These are phyloP conservation scores for Gymnoscopelus microlampas DNA, from an alignment of 2,797 vertebrate genomes.

Conservation along the genomic window DNA sequence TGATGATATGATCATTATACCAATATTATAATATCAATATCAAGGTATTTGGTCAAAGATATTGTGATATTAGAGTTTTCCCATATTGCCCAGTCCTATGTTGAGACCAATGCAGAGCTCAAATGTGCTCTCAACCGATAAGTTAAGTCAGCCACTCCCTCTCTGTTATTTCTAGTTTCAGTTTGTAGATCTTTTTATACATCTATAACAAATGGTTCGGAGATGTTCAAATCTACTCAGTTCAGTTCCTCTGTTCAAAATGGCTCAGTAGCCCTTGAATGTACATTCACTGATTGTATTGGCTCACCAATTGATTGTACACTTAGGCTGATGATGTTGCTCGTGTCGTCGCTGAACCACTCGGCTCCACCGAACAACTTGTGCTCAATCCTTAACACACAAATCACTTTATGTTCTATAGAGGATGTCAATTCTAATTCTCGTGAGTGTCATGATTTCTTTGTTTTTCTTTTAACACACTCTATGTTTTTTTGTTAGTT, in stretches of 20 bases:
- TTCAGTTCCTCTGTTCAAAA: conserved; percentile 26
- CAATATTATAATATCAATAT: too few species aligned
- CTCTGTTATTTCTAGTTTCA: too few species aligned
- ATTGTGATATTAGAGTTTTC: too few species aligned
- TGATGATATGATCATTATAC: too few species aligned
- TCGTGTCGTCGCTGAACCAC: conserved; percentile 5
- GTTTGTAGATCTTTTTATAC: too few species aligned
- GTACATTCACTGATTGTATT: conserved; percentile 74
- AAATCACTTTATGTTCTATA: conserved; percentile 20
- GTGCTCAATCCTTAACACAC: conserved; percentile 8
- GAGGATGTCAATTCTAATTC: conserved; percentile 20
- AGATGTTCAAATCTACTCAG: neutral
- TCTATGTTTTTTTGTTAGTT: conserved; percentile 37
- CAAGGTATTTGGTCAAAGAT: too few species aligned
- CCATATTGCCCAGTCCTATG: too few species aligned
- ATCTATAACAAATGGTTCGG: too few species aligned
- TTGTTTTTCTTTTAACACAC: conserved; percentile 49
- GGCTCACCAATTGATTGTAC: conserved; percentile 59
- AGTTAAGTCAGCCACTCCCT: conserved; percentile 28
- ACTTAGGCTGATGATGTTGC: conserved; percentile 18
- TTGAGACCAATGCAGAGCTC: conserved; percentile 22
- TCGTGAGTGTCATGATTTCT: conserved; percentile 22
- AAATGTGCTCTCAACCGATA: conserved; percentile 27
- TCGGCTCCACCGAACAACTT: conserved; percentile 7
- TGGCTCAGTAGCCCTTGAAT: conserved; percentile 61